phyloP scores from a whole-genome alignment of 64 coral and sea anemone species.

The Actinia equina region DNA sequence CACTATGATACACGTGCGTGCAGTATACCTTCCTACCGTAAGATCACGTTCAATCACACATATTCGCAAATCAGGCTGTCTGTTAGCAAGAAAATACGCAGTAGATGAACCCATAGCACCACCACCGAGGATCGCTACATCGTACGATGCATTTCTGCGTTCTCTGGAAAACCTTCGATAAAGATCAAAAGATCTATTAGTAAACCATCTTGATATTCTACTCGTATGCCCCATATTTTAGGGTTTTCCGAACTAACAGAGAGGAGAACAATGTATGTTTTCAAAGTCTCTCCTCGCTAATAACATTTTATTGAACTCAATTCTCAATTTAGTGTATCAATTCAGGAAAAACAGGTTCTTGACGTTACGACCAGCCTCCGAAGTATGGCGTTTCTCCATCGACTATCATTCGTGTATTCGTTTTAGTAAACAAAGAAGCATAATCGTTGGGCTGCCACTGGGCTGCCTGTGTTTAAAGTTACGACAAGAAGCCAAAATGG shows the following conservation, averaged over 20 bases:
- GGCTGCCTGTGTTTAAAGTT: background rate
- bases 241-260: background rate
- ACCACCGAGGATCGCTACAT: conserved; percentile 85
- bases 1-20: background rate
- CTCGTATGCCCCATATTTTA: background rate
- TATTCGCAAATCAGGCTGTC: conserved; percentile 51
- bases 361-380: background rate
- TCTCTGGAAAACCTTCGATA: background rate
- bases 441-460: background rate
- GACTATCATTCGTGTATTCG: background rate
- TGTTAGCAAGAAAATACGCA: conserved; percentile 79
- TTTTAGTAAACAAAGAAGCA: background rate
- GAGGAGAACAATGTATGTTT: no score
- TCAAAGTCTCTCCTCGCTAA: no score
- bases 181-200: background rate
- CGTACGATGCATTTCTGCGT: conserved; percentile 29
- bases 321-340: background rate
- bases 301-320: no score
- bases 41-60: conserved; percentile 91
- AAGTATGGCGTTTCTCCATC: background rate
- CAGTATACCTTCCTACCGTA: conserved; percentile 32
- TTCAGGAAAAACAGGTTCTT: background rate
- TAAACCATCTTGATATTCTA: background rate
- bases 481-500: conserved; percentile 47
- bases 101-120: conserved; percentile 82